A percentile compares a stretch with the other conserved stretches of the same genome.
These are phyloP conservation scores for Motacilla tschutschensis DNA, from an alignment of 2,113 vertebrate genomes.

Conservation along the genomic window DNA sequence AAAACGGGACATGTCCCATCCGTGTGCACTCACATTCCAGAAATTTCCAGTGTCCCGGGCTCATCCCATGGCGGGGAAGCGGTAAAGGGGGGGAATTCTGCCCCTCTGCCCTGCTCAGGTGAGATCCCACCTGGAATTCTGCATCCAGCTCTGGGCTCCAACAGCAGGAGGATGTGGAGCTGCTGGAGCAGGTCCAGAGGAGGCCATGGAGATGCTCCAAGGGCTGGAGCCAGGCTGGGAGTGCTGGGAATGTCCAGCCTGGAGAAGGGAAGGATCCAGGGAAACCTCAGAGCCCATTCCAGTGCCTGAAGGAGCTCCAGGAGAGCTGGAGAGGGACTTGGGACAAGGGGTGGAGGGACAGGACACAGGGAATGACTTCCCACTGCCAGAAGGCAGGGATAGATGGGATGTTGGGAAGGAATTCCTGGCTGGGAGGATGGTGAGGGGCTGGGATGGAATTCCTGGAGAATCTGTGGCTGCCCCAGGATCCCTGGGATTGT, in stretches of 20 bases:
- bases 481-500: not conserved
- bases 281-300: rapidly evolving
- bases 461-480: not conserved
- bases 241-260: not conserved
- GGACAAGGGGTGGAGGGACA: not conserved
- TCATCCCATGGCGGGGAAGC: rapidly evolving
- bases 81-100: not conserved
- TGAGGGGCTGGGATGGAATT: rapidly evolving
- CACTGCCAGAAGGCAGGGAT: not conserved
- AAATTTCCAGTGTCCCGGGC: not conserved
- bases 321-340: not conserved
- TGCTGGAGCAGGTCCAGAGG: not conserved
- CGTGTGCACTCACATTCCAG: rapidly evolving
- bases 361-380: not conserved
- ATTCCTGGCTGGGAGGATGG: rapidly evolving
- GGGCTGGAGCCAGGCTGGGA: not conserved
- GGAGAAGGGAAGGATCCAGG: not conserved
- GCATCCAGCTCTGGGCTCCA: rapidly evolving
- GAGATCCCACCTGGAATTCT: not conserved
- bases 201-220: rapidly evolving
- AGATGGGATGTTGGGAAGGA: not conserved
- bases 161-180: rapidly evolving
- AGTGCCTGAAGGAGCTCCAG: not conserved
- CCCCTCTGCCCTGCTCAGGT: not conserved
- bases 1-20: rapidly evolving